Evolutionary conservation across 2,113 vertebrate species (phyloP), one percentile per base, ranked within the genome.

Genomic region (Chaetops frenatus): DNA sequence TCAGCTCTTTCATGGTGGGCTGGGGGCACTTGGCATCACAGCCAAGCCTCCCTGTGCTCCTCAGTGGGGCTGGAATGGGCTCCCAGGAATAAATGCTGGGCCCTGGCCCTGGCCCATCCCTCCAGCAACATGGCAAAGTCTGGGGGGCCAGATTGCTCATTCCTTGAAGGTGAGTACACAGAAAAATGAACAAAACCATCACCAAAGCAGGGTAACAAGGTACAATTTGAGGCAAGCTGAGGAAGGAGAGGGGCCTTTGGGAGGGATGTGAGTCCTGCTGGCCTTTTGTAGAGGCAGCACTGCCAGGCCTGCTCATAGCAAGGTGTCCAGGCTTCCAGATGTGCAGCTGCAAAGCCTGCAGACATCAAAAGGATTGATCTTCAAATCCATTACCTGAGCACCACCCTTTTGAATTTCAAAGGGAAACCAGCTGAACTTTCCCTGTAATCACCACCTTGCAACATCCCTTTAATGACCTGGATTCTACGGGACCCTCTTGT

Each of bases 391-490:
- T 40, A 96, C 96, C 97, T 97, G 96, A 79, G 48, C 91, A 74
- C 91, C 73, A 95, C 81, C 96, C 94, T 92, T 76, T 20, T 76
- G 93, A 13, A 91, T 97, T 98, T 98, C 97, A 98, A 98, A 98
- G 96, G 90, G 61, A 96, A 96, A 91, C 12, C 94, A 88, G 81
- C 47, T 61, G 81, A 91, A 81, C 88, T 95, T 67, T 94, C 97
- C 95, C 97, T 98, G 88, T 98, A 98, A 98, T 98, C 97, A 98
- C 81, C 31, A 33, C 57, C 95, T 54, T 86, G 78, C 71, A 82
- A 28, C 94, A 66, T 64, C 90, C 95, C 96, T 97, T 97, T 97
- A 72, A 96, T 96, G 96, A 93, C 28, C 11, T 11, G 28, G 80
- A 58, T 33, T 31, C 47, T 12, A 33, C 35, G 38, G 58, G 38